Conservation (phyloP, 2,888 invertebrate species). For the Scrobipalpa costella region DNA sequence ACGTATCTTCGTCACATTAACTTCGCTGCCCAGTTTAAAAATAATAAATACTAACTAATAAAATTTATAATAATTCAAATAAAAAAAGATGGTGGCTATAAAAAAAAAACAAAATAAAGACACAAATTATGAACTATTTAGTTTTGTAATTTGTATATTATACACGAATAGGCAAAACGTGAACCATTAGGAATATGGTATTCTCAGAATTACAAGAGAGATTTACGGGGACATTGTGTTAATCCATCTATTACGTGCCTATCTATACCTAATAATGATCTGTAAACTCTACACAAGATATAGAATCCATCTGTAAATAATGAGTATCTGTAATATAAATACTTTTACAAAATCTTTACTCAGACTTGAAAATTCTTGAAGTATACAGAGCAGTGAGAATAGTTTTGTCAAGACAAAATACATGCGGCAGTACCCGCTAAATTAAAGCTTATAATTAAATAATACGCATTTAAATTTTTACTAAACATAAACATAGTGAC, state of each 20-base stretch:
- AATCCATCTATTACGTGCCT: slow-evolving; percentile 62
- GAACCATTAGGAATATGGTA: slow-evolving; percentile 75
- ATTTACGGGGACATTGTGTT: slow-evolving; percentile 57
- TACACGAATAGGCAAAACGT: slow-evolving; percentile 80
- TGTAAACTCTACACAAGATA: slow-evolving; percentile 41
- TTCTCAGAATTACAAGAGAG: slow-evolving; percentile 66
- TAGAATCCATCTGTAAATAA: slow-evolving; percentile 42
- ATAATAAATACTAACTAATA: not conserved
- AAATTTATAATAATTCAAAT: not conserved
- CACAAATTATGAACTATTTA: slow-evolving; percentile 59
- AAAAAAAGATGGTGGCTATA: slow-evolving; percentile 29
- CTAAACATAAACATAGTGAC: not conserved
- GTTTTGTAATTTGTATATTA: slow-evolving; percentile 76
- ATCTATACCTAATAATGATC: slow-evolving; percentile 39
- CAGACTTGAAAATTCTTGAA: slow-evolving; percentile 58
- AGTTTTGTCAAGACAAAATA: slow-evolving; percentile 66
- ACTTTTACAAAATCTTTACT: slow-evolving; percentile 51
- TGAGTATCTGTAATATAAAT: slow-evolving; percentile 48
- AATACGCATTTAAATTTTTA: too few relatives aligned
- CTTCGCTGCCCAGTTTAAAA: not conserved
- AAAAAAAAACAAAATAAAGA: slow-evolving; percentile 43
- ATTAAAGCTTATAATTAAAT: slow-evolving; percentile 21
- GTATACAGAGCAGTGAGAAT: slow-evolving; percentile 36
- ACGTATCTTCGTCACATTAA: slow-evolving; percentile 26
- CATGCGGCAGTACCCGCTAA: slow-evolving; percentile 39